A percentile compares a stretch with the other conserved stretches of the same genome.
Conservation (phyloP, 2,797 vertebrate species). For the Lemur catta region DNA sequence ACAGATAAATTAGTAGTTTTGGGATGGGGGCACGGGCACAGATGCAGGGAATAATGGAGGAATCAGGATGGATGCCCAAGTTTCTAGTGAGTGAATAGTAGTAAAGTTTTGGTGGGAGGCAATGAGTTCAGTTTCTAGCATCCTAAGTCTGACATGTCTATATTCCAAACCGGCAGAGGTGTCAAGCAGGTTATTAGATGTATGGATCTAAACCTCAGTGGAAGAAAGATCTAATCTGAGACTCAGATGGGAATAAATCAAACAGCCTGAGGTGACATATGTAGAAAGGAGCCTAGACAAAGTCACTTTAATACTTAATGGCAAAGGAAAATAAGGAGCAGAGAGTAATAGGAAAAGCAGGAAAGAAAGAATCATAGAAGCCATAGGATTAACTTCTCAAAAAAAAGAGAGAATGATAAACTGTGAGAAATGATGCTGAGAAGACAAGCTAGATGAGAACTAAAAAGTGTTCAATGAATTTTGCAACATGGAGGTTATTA, state of each 20-base stretch:
- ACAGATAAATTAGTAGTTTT: background rate
- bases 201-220: background rate
- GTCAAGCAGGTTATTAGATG: background rate
- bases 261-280: background rate
- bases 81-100: background rate
- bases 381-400: background rate
- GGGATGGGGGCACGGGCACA: background rate
- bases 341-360: background rate
- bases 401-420: background rate
- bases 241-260: background rate
- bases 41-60: background rate
- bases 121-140: background rate
- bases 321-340: background rate
- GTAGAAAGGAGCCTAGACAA: background rate
- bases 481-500: background rate
- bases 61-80: background rate
- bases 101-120: background rate
- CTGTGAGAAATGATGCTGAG: background rate
- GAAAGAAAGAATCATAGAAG: background rate
- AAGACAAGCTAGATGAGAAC: background rate
- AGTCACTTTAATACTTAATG: background rate
- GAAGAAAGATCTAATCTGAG: background rate
- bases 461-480: background rate
- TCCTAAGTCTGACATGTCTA: background rate
- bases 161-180: background rate